A percentile compares a stretch with the other conserved stretches of the same genome.
Evolutionary conservation across 2,113 vertebrate genomes (phyloP).

Genomic region (Coregonus clupeaformis): DNA sequence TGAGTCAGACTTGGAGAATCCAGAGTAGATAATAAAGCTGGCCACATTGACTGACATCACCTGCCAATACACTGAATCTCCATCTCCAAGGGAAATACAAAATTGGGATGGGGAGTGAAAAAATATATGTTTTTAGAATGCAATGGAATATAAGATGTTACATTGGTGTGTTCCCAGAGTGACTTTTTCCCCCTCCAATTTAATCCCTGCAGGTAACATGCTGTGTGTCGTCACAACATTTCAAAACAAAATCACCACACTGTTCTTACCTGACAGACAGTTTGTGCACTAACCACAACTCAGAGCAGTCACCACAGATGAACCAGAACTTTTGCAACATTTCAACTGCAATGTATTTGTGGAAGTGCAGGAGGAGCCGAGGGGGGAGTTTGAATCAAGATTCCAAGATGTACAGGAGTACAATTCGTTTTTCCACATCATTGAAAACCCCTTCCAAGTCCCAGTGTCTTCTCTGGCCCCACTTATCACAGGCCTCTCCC

Average conservation of each 20-base stretch:
- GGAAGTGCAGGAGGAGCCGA: constrained; percentile 1
- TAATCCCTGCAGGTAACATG: too few relatives aligned
- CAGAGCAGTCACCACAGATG: not conserved
- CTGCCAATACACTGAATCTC: not conserved
- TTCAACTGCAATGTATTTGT: constrained; percentile 9
- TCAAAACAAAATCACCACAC: too few relatives aligned
- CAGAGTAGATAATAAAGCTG: not conserved
- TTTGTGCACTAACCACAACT: not conserved
- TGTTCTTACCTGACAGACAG: too few relatives aligned
- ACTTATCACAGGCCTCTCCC: too few relatives aligned
- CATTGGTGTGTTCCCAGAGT: too few relatives aligned
- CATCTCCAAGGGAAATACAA: not conserved
- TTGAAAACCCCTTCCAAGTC: constrained; percentile 15
- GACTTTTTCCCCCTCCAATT: too few relatives aligned
- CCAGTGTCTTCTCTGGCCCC: not conserved
- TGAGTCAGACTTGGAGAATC: not conserved
- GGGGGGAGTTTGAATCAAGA: constrained; percentile 19
- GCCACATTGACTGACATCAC: constrained; percentile 14
- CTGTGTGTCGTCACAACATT: too few relatives aligned
- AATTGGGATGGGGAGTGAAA: too few relatives aligned
- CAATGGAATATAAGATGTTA: too few relatives aligned
- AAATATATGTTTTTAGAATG: too few relatives aligned
- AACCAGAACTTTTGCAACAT: constrained; percentile 3
- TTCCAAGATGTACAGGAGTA: constrained; percentile 7
- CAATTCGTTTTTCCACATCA: constrained; percentile 8